phyloP scores from a whole-genome alignment of 2,113 vertebrate species.

The Arvicanthis niloticus region DNA sequence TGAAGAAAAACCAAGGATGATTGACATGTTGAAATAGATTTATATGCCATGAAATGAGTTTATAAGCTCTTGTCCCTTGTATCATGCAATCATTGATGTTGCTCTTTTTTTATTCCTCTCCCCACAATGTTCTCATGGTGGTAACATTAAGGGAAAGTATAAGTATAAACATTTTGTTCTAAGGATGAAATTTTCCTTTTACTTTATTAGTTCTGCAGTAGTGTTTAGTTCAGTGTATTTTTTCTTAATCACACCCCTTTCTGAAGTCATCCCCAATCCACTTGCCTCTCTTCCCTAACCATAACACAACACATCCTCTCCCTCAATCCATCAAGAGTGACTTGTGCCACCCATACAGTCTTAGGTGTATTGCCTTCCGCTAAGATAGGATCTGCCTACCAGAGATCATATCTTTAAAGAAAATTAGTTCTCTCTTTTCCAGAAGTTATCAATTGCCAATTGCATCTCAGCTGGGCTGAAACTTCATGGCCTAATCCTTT shows the following conservation, averaged over 20 bases:
- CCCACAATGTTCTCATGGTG: not conserved
- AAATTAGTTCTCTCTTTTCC: not conserved
- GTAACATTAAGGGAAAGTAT: not conserved
- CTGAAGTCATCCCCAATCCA: not conserved
- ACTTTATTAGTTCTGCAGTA: not conserved
- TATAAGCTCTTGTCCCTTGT: not conserved
- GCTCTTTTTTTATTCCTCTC: not conserved
- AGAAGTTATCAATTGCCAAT: not conserved
- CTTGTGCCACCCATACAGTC: not conserved
- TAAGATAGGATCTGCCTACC: not conserved
- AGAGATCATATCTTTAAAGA: not conserved
- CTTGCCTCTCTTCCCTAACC: not conserved
- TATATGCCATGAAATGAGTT: not conserved
- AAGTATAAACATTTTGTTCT: not conserved
- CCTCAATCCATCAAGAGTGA: not conserved
- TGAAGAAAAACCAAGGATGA: not conserved
- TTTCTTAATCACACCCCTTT: not conserved
- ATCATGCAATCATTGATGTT: not conserved
- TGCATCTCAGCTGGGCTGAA: not conserved
- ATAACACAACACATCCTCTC: not conserved
- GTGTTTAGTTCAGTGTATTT: too few species aligned
- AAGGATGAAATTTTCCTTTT: not conserved
- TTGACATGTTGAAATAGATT: not conserved
- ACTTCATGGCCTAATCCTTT: not conserved
- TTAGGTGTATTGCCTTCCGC: not conserved